Conservation (phyloP, 2,113 vertebrate genomes). For the Megaleporinus macrocephalus region DNA sequence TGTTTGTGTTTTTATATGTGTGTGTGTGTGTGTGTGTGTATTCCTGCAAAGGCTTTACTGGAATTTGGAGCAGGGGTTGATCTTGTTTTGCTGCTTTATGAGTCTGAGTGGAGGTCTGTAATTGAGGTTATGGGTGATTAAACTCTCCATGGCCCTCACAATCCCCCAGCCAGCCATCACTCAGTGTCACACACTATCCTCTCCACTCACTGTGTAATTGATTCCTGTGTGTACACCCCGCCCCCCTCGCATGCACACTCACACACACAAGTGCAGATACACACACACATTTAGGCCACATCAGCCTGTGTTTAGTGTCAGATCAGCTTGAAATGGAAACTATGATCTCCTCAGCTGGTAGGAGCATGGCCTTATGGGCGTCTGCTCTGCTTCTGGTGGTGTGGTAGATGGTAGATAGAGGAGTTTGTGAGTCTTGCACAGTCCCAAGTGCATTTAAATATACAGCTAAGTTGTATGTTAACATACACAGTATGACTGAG, state of each 20-base stretch:
- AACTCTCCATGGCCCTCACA: constrained; percentile 81
- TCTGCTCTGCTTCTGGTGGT: not conserved
- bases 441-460: not conserved
- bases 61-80: constrained; percentile 77
- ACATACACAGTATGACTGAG: not conserved
- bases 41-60: constrained; percentile 67
- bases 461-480: not conserved
- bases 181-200: constrained; percentile 64
- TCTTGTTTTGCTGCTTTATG: constrained; percentile 82
- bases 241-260: not conserved
- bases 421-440: not conserved
- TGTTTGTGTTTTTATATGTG: constrained; percentile 37
- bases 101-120: constrained; percentile 79
- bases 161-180: constrained; percentile 73
- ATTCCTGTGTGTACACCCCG: constrained; percentile 42
- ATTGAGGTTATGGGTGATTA: constrained; percentile 86
- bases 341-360: not conserved
- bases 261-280: no score
- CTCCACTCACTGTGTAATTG: constrained; percentile 51
- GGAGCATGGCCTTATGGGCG: constrained; percentile 18
- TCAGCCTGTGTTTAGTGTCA: constrained; percentile 41
- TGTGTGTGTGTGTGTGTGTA: constrained; percentile 38
- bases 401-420: not conserved
- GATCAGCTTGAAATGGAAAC: constrained; percentile 36
- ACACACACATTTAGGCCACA: constrained; percentile 40